Evolutionary conservation across 2,888 invertebrate genomes (phyloP).

Genomic region (Tetrapedia diversipes): DNA sequence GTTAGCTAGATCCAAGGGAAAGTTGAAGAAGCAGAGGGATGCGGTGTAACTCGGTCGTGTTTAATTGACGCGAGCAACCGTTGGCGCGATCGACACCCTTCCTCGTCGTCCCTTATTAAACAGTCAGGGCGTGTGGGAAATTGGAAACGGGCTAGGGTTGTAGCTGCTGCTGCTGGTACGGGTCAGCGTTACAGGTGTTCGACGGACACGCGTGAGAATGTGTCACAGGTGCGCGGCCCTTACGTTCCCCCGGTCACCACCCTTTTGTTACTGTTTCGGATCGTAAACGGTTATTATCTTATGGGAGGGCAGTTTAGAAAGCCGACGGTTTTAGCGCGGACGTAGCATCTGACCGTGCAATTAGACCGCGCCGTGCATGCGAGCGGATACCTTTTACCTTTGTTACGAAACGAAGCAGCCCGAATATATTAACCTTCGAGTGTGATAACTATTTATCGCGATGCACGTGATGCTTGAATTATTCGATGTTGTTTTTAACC

Average conservation of each 20-base stretch:
- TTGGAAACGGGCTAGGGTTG: conserved; percentile 63
- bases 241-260: conserved; percentile 39
- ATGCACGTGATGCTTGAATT: too few species aligned
- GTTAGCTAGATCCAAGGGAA: not conserved
- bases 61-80: conserved; percentile 23
- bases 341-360: too few species aligned
- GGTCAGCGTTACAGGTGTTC: conserved; percentile 78
- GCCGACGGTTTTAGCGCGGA: conserved; percentile 26
- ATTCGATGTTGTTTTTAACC: too few species aligned
- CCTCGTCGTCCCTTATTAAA: conserved; percentile 44
- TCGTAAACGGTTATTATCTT: conserved; percentile 72
- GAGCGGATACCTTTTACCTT: not conserved
- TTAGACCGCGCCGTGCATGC: not conserved
- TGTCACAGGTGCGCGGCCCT: conserved; percentile 77
- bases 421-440: too few species aligned
- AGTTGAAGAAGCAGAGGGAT: not conserved
- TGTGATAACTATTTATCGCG: too few species aligned
- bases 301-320: conserved; percentile 34
- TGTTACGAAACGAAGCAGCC: too few species aligned
- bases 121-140: conserved; percentile 65
- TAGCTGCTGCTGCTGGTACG: conserved; percentile 34
- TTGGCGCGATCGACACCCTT: conserved; percentile 31
- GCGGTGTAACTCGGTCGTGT: not conserved
- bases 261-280: conserved; percentile 73
- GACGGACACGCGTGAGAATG: conserved; percentile 79